These are phyloP conservation scores for Forbesichthys papilliferus DNA, from an alignment of 2,113 vertebrate genomes.

Conservation along the genomic window DNA sequence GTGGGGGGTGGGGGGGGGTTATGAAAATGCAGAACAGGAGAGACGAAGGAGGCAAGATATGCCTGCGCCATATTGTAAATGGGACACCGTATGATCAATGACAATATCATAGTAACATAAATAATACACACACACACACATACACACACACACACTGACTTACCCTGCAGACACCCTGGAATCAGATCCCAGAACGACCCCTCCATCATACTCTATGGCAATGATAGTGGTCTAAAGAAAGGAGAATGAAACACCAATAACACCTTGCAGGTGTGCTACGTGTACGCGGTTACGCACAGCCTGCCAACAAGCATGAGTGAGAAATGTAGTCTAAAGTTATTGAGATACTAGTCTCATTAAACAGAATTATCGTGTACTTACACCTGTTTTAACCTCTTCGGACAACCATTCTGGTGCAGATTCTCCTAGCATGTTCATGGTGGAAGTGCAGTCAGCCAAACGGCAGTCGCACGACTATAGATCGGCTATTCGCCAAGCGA, in stretches of 20 bases:
- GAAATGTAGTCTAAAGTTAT: too few relatives aligned
- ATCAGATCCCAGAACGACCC: slow-evolving; percentile 86
- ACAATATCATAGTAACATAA: background rate
- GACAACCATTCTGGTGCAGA: slow-evolving; percentile 54
- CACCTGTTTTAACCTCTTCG: slow-evolving; percentile 75
- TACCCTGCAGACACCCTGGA: slow-evolving; percentile 88
- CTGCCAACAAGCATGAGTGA: too few relatives aligned
- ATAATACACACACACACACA: background rate
- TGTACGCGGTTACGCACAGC: too few relatives aligned
- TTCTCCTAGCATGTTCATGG: slow-evolving; percentile 56
- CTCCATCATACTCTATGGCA: slow-evolving; percentile 82
- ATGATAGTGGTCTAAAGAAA: slow-evolving; percentile 87
- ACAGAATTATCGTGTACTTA: slow-evolving; percentile 39
- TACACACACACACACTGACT: slow-evolving; percentile 28
- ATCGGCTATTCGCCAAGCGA: too few relatives aligned
- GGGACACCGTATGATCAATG: background rate
- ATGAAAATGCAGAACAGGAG: background rate
- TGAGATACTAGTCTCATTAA: accelerated
- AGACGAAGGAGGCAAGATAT: too few relatives aligned
- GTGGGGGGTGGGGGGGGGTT: background rate
- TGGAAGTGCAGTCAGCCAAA: background rate
- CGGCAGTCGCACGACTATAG: too few relatives aligned
- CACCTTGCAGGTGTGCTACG: too few relatives aligned
- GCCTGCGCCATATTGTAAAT: too few relatives aligned
- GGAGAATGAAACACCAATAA: background rate